Conservation (phyloP, 2,113 vertebrate genomes). For the Urocolius indicus region DNA sequence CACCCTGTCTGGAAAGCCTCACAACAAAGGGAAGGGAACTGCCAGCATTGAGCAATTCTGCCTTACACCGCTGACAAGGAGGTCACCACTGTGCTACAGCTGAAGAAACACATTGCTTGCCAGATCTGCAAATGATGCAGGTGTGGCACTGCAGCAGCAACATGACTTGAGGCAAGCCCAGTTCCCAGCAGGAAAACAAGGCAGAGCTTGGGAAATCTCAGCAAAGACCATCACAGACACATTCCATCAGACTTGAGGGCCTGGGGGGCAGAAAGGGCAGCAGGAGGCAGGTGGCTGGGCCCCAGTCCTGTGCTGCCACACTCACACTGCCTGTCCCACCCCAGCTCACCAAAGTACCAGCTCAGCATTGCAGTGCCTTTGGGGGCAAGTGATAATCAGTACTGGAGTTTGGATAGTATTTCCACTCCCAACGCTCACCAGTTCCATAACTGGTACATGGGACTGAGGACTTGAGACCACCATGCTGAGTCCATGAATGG, state of each 20-base stretch:
- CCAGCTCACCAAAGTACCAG: accelerated
- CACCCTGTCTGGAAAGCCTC: accelerated
- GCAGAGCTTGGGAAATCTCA: not conserved
- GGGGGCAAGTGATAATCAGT: not conserved
- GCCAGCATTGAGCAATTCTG: not conserved
- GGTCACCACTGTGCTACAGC: not conserved
- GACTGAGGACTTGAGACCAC: not conserved
- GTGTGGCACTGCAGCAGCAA: not conserved
- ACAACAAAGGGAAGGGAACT: not conserved
- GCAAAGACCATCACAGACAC: not conserved
- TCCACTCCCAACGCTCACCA: not conserved
- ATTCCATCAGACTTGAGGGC: accelerated
- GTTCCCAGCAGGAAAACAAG: not conserved
- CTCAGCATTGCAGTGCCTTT: not conserved
- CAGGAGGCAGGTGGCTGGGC: not conserved
- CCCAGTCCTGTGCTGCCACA: accelerated
- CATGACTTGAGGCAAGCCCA: not conserved
- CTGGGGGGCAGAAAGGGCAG: accelerated
- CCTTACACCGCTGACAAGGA: not conserved
- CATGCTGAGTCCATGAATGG: not conserved
- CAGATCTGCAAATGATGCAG: not conserved
- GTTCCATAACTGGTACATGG: not conserved
- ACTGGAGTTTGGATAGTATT: not conserved
- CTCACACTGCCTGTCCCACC: accelerated
- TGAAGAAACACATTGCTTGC: not conserved